Percentiles rank a stretch among this genome's conserved stretches.
Conservation (phyloP, 2,797 vertebrate species). For the Sebastes reedi region DNA sequence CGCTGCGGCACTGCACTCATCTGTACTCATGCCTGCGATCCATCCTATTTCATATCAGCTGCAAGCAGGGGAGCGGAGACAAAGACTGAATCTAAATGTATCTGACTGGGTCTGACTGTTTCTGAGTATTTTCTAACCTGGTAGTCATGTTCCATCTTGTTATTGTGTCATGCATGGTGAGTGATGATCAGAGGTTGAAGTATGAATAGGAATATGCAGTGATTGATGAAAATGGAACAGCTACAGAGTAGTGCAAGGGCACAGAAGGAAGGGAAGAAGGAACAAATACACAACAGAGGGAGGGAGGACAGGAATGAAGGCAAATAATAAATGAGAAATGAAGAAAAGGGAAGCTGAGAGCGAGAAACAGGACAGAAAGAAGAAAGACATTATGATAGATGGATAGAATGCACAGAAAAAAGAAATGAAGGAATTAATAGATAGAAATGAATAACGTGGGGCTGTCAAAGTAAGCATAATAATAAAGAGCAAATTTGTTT, state of each 20-base stretch:
- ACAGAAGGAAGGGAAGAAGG: neutral
- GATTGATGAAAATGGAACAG: neutral
- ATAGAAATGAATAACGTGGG: neutral
- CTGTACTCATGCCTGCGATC: slow-evolving; percentile 36
- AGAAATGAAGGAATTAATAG: neutral
- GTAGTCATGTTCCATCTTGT: neutral
- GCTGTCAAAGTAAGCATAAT: too few relatives aligned
- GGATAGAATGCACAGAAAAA: neutral
- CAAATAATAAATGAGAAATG: neutral
- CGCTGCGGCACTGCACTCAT: slow-evolving; percentile 27
- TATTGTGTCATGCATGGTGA: neutral
- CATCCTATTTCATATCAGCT: slow-evolving; percentile 43
- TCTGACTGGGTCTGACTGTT: slow-evolving; percentile 12
- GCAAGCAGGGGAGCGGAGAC: slow-evolving; percentile 27
- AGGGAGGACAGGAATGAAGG: neutral
- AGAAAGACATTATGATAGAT: neutral
- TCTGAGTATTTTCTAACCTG: neutral
- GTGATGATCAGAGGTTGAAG: slow-evolving; percentile 5
- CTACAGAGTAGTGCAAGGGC: neutral
- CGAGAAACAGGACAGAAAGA: neutral
- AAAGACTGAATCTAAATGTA: slow-evolving; percentile 30
- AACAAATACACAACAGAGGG: neutral
- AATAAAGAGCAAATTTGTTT: too few relatives aligned
- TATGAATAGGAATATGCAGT: neutral
- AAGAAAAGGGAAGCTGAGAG: too few relatives aligned